Evolutionary conservation across 2,113 vertebrate genomes (phyloP).

Genomic region (Smithornis capensis): DNA sequence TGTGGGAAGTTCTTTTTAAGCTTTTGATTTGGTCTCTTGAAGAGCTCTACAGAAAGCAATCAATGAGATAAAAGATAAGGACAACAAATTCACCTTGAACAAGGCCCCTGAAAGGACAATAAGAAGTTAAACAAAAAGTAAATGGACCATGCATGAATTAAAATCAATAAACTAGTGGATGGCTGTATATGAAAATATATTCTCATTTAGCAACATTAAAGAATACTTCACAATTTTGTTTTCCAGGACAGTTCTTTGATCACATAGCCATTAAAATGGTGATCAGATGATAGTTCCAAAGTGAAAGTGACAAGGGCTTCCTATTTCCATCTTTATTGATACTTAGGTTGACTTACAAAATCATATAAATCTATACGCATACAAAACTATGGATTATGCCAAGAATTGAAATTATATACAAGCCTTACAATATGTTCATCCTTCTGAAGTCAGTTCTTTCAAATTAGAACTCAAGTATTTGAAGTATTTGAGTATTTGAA

Average conservation of each 20-base stretch:
- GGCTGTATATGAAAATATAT: neutral
- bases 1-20: neutral
- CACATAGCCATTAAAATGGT: neutral
- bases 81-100: neutral
- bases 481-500: too few relatives aligned
- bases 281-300: neutral
- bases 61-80: neutral
- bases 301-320: neutral
- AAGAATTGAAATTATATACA: neutral
- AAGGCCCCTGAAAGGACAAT: neutral
- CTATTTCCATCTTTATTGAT: neutral
- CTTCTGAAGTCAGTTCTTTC: neutral
- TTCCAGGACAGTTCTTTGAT: neutral
- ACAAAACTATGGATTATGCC: neutral
- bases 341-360: neutral
- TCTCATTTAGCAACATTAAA: rapidly evolving
- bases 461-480: neutral
- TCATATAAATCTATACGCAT: neutral
- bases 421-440: neutral
- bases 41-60: neutral
- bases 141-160: neutral
- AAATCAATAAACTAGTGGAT: neutral
- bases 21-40: neutral
- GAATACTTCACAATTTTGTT: neutral
- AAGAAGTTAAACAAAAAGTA: neutral